These are phyloP conservation scores for Chitala chitala DNA, from an alignment of 2,113 vertebrate genomes.

Conservation along the genomic window DNA sequence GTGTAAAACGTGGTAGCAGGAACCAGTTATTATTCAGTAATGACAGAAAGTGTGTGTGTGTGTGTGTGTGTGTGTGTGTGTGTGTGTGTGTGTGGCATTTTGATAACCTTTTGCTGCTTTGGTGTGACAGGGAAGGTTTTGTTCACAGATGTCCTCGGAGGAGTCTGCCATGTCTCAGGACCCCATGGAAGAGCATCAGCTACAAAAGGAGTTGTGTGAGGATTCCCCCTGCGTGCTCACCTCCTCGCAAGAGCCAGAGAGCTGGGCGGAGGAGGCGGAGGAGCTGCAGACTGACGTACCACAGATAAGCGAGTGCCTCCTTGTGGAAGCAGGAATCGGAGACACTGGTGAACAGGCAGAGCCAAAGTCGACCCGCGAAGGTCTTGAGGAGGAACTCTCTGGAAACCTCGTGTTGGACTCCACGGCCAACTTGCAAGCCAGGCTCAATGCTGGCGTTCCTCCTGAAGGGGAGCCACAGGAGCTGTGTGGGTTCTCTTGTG, in stretches of 20 bases:
- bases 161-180: slow-evolving; percentile 59
- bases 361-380: slow-evolving; percentile 13
- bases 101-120: slow-evolving; percentile 42
- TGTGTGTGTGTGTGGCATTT: background rate
- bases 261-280: slow-evolving; percentile 29
- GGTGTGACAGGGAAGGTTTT: slow-evolving; percentile 63
- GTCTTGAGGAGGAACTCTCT: slow-evolving; percentile 9
- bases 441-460: slow-evolving; percentile 35
- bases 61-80: background rate
- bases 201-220: slow-evolving; percentile 47
- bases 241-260: slow-evolving; percentile 55
- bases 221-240: slow-evolving; percentile 44
- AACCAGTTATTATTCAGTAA: background rate
- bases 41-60: background rate
- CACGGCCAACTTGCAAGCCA: slow-evolving; percentile 43
- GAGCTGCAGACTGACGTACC: slow-evolving; percentile 35
- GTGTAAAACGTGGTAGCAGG: no score
- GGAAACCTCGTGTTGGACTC: slow-evolving; percentile 1
- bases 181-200: slow-evolving; percentile 49
- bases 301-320: slow-evolving; percentile 24
- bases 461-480: slow-evolving; percentile 58
- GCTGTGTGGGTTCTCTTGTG: slow-evolving; percentile 69
- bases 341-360: slow-evolving; percentile 47
- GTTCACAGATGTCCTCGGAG: slow-evolving; percentile 53
- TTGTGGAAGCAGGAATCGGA: slow-evolving; percentile 22